Evolutionary conservation across 2,797 vertebrate species (phyloP).

Genomic region (Danio albolineatus): DNA sequence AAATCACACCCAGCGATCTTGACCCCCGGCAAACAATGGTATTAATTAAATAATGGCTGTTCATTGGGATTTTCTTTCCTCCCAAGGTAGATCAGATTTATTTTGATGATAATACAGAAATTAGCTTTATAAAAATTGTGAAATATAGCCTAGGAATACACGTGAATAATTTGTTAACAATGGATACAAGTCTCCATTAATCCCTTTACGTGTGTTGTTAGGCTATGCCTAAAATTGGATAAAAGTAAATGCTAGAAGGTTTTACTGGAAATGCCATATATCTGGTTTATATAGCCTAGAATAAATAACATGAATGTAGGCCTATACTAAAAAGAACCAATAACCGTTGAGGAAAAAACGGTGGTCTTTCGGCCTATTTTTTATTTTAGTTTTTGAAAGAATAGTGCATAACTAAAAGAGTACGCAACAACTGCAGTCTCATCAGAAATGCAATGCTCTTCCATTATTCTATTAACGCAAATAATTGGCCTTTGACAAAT

Average conservation of each 20-base stretch:
- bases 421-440: background rate
- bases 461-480: background rate
- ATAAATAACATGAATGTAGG: background rate
- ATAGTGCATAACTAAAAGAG: too few relatives aligned
- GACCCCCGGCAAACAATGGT: background rate
- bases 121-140: background rate
- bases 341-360: background rate
- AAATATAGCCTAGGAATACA: background rate
- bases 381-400: background rate
- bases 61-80: background rate
- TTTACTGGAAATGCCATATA: background rate
- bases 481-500: background rate
- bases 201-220: background rate
- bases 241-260: background rate
- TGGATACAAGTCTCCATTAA: background rate
- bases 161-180: background rate
- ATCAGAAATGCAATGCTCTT: background rate
- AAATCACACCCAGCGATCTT: background rate
- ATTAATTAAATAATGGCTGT: background rate
- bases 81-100: background rate
- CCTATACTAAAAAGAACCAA: background rate
- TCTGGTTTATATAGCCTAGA: too few relatives aligned
- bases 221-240: slow-evolving; percentile 5
- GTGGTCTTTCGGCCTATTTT: background rate
- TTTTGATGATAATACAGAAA: background rate